Base-by-base conservation (phyloP, 1,140 invertebrate genomes). In the Ridgeia piscesae region DNA sequence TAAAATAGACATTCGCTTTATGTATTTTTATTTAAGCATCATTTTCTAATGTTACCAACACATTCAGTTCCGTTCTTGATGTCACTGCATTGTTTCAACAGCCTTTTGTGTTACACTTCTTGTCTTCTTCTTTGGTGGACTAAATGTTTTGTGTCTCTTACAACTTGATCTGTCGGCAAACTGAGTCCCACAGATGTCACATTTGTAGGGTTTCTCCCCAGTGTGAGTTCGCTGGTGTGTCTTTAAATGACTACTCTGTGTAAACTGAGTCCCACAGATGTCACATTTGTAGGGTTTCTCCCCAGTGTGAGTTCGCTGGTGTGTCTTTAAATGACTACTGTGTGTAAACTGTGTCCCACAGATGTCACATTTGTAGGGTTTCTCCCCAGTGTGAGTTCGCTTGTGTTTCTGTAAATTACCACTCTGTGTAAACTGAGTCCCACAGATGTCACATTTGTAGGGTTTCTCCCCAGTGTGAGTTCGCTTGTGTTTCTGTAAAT, bases 321-420 rank as follows among this genome's bases (percentile, higher is more conserved):
- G 58, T 77, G 1, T 97, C 98, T 96, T 99, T 99, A 4, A 91
- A 31, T 9, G 91, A 33, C 93, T 93, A 31, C 93, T 6, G n/a
- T n/a, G n/a, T n/a, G 91, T 35, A 93, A 94, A 95, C 33, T 77
- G 9, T 91, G 94, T 94, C 2, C 91, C 35, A 92, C 94, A 95
- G 27, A 92, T 92, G n/a, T 91, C 34, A 93, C 94, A 95, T 14
- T 91, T 33, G 91, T 93, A 94, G 50, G 93, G 92, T 91, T 94
- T 94, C 90, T 94, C 93, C 9, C 93, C 94, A 17, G 91, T 92
- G 48, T 94, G 94, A 31, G 92, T 92, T 48, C 91, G 77, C 35
- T 92, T 48, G 92, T 94, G 94, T 92, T 92, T 33, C 92, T 92
- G 4, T 77, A 77, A 77, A 77, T 6, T 6, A 77, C 58, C 58